Evolutionary conservation across 2,797 vertebrate genomes (phyloP).

Genomic region (Dryobates pubescens): DNA sequence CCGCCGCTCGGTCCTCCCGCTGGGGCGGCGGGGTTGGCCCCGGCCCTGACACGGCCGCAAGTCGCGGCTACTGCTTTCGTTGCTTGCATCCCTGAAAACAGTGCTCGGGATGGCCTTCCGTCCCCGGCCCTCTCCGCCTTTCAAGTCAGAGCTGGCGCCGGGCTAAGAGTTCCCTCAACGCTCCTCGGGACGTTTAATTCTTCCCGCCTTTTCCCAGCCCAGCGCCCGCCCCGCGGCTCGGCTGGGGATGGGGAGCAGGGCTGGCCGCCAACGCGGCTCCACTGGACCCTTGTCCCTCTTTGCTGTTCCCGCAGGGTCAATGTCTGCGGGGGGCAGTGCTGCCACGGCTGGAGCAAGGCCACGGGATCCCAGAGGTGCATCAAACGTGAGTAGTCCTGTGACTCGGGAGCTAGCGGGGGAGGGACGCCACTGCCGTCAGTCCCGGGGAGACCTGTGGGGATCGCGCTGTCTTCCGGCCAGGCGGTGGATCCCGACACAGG

Average conservation of each 20-base stretch:
- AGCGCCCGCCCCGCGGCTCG: neutral
- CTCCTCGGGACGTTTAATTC: neutral
- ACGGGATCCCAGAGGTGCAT: slow-evolving; percentile 94
- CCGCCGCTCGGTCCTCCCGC: too few relatives aligned
- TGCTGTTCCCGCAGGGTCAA: slow-evolving; percentile 88
- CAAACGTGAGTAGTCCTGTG: slow-evolving; percentile 87
- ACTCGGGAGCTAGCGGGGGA: neutral
- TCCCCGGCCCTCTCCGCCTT: neutral
- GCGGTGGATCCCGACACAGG: neutral
- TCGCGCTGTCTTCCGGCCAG: rapidly evolving
- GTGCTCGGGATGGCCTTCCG: neutral
- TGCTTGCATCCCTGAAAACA: neutral
- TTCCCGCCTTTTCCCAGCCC: slow-evolving; percentile 7
- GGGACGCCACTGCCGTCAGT: neutral
- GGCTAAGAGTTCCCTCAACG: neutral
- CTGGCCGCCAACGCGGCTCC: neutral
- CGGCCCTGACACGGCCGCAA: neutral
- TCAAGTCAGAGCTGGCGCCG: neutral
- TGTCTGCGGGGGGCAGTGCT: slow-evolving; percentile 96
- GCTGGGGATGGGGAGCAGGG: neutral
- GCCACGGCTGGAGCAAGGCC: slow-evolving; percentile 93
- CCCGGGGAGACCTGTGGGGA: neutral
- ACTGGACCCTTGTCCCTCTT: neutral
- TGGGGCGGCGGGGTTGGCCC: neutral
- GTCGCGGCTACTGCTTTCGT: too few relatives aligned